Evolutionary conservation across 2,113 vertebrate species (phyloP).

Genomic region (Budorcas taxicolor): DNA sequence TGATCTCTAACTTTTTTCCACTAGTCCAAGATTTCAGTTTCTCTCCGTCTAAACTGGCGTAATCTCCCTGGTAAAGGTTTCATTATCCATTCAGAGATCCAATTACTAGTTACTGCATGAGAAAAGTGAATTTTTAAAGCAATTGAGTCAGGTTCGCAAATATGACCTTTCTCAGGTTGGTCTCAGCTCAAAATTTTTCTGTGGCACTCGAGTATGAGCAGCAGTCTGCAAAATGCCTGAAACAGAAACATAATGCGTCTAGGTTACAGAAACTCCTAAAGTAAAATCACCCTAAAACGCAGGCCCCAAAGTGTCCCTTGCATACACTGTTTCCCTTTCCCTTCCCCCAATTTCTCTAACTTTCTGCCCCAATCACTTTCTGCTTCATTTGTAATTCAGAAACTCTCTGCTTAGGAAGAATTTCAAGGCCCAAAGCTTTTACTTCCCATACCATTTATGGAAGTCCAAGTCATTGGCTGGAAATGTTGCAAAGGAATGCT

Average conservation of each 20-base stretch:
- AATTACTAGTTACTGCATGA: neutral
- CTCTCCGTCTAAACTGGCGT: neutral
- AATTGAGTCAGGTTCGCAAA: neutral
- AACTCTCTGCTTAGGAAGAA: conserved; percentile 41
- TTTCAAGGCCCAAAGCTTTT: conserved; percentile 50
- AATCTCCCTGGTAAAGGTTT: neutral
- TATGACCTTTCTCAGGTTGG: neutral
- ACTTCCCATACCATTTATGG: conserved; percentile 59
- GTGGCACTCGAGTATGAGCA: neutral
- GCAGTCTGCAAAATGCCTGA: neutral
- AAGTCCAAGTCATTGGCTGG: conserved; percentile 47
- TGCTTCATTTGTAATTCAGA: conserved; percentile 50
- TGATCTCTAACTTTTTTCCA: neutral
- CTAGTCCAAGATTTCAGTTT: neutral
- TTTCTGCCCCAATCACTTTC: neutral
- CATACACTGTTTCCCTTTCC: neutral
- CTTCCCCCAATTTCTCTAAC: neutral
- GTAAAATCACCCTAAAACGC: neutral
- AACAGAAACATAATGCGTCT: neutral
- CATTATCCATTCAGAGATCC: neutral
- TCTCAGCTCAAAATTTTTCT: conserved; percentile 9
- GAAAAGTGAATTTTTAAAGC: conserved; percentile 33
- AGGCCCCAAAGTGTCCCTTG: neutral
- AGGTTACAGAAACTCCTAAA: neutral
- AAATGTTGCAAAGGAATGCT: conserved; percentile 28